Evolutionary conservation across 2,888 invertebrate genomes (phyloP), one percentile per base, ranked within the genome.

Genomic region (Pseudanteris insignis): DNA sequence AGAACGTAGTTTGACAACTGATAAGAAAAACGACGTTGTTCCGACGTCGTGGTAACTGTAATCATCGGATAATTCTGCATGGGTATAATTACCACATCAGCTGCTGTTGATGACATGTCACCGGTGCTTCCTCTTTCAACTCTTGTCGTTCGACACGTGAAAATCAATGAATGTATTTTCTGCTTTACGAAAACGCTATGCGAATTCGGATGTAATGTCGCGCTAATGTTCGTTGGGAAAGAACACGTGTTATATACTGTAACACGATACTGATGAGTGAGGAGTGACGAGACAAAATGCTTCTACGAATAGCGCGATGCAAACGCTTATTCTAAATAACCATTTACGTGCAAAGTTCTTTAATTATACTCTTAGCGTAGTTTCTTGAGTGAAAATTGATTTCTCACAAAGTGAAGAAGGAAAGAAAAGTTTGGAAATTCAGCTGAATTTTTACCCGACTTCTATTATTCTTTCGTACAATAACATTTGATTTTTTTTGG

Each of bases 111-210:
- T 62, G 57, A 53, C 62, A 46, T 53, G 62, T 57, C 62, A 57
- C 30, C 53, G 29, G 47, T 53, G 47, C 62, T 62, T 62, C 62
- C 57, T 62, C 53, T 57, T 62, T 62, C 62, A 47, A 57, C 62
- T 57, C 62, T 62, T 64, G 61, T 64, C 64, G 58, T 58, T 59
- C 58, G 38, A 43, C 62, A 57, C 37, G 59, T 62, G 60, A 58
- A 68, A 66, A 66, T 66, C 65, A 47, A 65, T 64, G 60, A 44
- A 61, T 46, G 47, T 50, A 59, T 60, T 61, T 65, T 54, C 65
- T 54, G 53, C 34, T 61, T 61, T 54, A 61, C 46, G 54, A 61
- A 64, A 64, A 61, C 64, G 46, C 25, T 36, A 43, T 34, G 46
- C 51, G 44, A 53, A 57, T 57, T 47, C 21, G 38, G 13, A 33